Evolutionary conservation across 2,888 invertebrate genomes (phyloP).

Genomic region (Plagodis dolabraria): DNA sequence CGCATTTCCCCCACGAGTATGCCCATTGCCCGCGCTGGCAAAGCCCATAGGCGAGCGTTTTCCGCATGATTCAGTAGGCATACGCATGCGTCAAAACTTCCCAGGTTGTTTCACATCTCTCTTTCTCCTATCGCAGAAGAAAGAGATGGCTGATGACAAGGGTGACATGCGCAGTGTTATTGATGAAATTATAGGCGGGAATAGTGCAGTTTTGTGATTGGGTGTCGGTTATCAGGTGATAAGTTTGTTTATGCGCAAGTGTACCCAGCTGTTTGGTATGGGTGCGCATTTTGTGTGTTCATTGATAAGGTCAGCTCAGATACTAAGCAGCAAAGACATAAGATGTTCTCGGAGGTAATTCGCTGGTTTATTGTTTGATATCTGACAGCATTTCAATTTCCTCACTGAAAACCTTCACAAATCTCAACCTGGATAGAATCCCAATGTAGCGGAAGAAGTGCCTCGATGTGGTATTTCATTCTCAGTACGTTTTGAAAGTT

Average conservation of each 20-base stretch:
- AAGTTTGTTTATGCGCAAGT: slow-evolving; percentile 23
- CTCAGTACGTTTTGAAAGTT: too few species aligned
- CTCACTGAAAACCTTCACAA: too few species aligned
- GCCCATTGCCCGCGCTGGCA: slow-evolving; percentile 23
- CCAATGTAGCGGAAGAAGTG: too few species aligned
- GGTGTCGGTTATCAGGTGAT: slow-evolving; percentile 21
- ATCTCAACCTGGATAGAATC: too few species aligned
- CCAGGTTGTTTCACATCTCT: slow-evolving; percentile 67
- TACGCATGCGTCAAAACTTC: slow-evolving; percentile 42
- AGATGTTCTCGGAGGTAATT: too few species aligned
- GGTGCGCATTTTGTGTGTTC: neutral
- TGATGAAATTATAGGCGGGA: slow-evolving; percentile 77
- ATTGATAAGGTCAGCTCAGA: neutral
- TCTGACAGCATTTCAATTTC: too few species aligned
- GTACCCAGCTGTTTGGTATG: slow-evolving; percentile 7
- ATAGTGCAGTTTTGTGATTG: slow-evolving; percentile 12
- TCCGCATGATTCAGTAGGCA: slow-evolving; percentile 43
- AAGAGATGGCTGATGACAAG: slow-evolving; percentile 48
- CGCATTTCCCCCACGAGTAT: slow-evolving; percentile 46
- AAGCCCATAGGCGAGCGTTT: slow-evolving; percentile 31
- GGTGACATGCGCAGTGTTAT: slow-evolving; percentile 80
- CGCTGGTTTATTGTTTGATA: too few species aligned
- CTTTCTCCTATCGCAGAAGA: slow-evolving; percentile 43
- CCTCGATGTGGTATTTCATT: too few species aligned
- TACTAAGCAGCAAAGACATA: too few species aligned